Evolutionary conservation across 1,140 invertebrate species (phyloP), one percentile per base, ranked within the genome.

Genomic region (Chlorops oryzae): DNA sequence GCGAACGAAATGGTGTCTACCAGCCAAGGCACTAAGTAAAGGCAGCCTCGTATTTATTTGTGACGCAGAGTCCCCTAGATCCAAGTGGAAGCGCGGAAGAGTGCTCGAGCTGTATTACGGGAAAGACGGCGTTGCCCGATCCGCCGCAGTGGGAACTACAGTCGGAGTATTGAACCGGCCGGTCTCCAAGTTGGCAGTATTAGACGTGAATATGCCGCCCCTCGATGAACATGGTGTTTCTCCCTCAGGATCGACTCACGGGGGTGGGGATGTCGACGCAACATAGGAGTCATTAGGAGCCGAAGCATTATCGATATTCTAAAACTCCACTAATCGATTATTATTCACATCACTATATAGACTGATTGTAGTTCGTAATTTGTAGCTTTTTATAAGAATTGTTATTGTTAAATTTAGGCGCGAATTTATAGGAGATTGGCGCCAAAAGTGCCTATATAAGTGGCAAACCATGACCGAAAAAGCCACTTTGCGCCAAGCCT

Each of bases 21-120:
- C 61, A 34, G 21, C 34, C 13, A 37, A 40, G 6, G 44, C 40
- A 0, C 6, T 68, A 15, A 22, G 59, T 25, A 39, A 55, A 4
- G 56, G 56, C 2, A 62, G 65, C 40, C 17, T 68, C 6, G 62
- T 68, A 0, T 9, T 68, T 5, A 34, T 71, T 12, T 47, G 50
- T 9, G 62, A 67, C 21, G 46, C 54, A 3, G 38, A 51, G 17
- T 10, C 25, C 2, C 55, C 58, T 1, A 40, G 62, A 20, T 55
- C 56, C 25, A 27, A 47, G 5, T 67, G 59, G 63, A n/a, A 39
- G 22, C 7, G 35, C n/a, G 65, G 60, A 1, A 20, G 47, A 0
- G 24, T 58, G n/a, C n/a, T 32, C 7, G n/a, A 32, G n/a, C 28
- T 32, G 7, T n/a, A 32, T n/a, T 68, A 67, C 0, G 72, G 66